Percentiles rank a stretch among this genome's conserved stretches.
phyloP scores from a whole-genome alignment of 2,113 vertebrate species.

The Solea solea region DNA sequence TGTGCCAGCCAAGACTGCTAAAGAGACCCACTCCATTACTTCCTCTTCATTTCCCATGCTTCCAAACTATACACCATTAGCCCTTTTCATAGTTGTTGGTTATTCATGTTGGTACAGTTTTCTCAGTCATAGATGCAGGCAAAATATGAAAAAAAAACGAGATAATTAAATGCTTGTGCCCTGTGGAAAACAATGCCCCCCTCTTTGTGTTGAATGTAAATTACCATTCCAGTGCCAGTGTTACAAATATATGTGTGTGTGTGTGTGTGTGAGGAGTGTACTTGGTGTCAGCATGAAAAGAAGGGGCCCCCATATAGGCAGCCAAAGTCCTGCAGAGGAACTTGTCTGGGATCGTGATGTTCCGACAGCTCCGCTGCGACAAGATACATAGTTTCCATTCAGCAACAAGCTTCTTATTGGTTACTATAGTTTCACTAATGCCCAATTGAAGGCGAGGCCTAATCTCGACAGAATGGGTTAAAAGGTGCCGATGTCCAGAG shows the following conservation, averaged over 20 bases:
- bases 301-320: constrained; percentile 87
- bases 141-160: constrained; percentile 79
- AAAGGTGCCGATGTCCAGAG: constrained; percentile 98
- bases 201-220: constrained; percentile 89
- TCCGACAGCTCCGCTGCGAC: constrained; percentile 92
- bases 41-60: constrained; percentile 80
- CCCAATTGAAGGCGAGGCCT: constrained; percentile 94
- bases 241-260: constrained; percentile 69
- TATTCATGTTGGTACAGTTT: constrained; percentile 79
- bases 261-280: constrained; percentile 81
- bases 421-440: constrained; percentile 99
- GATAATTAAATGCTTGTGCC: constrained; percentile 89
- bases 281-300: constrained; percentile 89
- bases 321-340: constrained; percentile 91
- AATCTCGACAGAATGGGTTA: constrained; percentile 99
- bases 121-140: constrained; percentile 79
- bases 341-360: constrained; percentile 91
- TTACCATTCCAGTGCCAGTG: constrained; percentile 83
- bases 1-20: constrained; percentile 73
- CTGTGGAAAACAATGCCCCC: constrained; percentile 81
- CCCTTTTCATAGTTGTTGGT: constrained; percentile 65
- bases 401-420: constrained; percentile 96
- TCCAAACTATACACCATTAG: constrained; percentile 56
- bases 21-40: constrained; percentile 72
- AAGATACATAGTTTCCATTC: constrained; percentile 99